Evolutionary conservation across 2,888 invertebrate genomes (phyloP).

Genomic region (Pseudoips prasinana): DNA sequence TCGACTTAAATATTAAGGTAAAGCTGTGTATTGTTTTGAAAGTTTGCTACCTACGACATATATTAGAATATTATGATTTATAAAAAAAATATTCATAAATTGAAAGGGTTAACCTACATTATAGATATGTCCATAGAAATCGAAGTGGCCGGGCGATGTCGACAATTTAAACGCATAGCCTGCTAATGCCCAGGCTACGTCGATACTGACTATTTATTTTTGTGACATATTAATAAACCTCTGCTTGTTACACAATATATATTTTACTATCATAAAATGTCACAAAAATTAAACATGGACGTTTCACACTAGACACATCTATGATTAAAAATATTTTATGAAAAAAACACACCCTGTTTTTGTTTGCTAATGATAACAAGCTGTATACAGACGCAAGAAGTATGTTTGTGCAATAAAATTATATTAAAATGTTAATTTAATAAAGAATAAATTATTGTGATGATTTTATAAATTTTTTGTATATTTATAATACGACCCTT

Average conservation of each 20-base stretch:
- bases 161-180: slow-evolving; percentile 21
- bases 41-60: too few relatives aligned
- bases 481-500: neutral
- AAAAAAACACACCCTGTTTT: slow-evolving; percentile 35
- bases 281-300: slow-evolving; percentile 21
- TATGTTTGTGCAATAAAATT: slow-evolving; percentile 27
- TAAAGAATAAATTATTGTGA: neutral
- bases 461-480: neutral
- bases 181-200: slow-evolving; percentile 9
- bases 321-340: slow-evolving; percentile 24
- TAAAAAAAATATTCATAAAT: slow-evolving; percentile 4
- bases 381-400: slow-evolving; percentile 26
- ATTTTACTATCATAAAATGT: slow-evolving; percentile 14
- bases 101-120: slow-evolving; percentile 16
- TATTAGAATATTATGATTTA: neutral
- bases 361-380: slow-evolving; percentile 35
- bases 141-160: slow-evolving; percentile 9
- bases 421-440: slow-evolving; percentile 6
- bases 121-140: slow-evolving; percentile 5
- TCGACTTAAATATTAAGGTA: too few relatives aligned
- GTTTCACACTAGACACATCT: slow-evolving; percentile 15
- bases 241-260: neutral
- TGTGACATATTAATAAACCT: slow-evolving; percentile 13
- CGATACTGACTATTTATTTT: slow-evolving; percentile 1
- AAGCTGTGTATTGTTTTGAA: too few relatives aligned